Evolutionary conservation across 2,113 vertebrate genomes (phyloP).

Genomic region (Istiophorus platypterus): DNA sequence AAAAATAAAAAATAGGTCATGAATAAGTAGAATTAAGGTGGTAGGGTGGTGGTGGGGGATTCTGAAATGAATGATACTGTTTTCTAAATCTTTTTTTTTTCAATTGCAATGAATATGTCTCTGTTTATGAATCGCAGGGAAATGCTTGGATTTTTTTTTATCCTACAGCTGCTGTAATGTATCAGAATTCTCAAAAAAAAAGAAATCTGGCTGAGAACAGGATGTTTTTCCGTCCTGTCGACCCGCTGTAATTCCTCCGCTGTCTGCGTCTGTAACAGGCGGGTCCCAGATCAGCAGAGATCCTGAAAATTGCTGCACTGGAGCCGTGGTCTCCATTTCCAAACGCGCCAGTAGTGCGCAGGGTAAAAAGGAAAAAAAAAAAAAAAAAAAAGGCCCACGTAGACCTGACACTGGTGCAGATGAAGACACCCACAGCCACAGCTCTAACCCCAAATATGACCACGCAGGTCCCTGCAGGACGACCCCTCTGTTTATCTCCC

Average conservation of each 20-base stretch:
- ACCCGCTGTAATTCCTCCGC: conserved; percentile 15
- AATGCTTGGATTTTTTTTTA: not conserved
- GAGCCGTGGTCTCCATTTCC: conserved; percentile 61
- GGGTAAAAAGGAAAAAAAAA: not conserved
- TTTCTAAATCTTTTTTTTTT: not conserved
- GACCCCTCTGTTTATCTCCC: no score
- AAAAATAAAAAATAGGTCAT: conserved; percentile 23
- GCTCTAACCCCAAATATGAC: not conserved
- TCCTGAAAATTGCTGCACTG: conserved; percentile 58
- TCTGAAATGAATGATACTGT: not conserved
- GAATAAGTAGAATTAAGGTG: not conserved
- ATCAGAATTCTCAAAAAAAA: conserved; percentile 13
- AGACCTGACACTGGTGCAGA: not conserved
- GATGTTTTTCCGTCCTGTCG: conserved; percentile 35
- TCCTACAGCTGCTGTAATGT: conserved; percentile 41
- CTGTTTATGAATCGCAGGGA: not conserved
- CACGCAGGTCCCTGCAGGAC: not conserved
- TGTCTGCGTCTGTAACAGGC: conserved; percentile 24
- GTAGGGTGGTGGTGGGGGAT: not conserved
- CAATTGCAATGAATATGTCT: not conserved
- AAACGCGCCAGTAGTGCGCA: conserved; percentile 46
- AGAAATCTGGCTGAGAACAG: conserved; percentile 14
- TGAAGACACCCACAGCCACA: no score
- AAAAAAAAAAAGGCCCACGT: not conserved
- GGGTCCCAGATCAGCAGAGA: conserved; percentile 12